phyloP scores from a whole-genome alignment of 2,797 vertebrate species.

The Yasuhikotakia modesta region DNA sequence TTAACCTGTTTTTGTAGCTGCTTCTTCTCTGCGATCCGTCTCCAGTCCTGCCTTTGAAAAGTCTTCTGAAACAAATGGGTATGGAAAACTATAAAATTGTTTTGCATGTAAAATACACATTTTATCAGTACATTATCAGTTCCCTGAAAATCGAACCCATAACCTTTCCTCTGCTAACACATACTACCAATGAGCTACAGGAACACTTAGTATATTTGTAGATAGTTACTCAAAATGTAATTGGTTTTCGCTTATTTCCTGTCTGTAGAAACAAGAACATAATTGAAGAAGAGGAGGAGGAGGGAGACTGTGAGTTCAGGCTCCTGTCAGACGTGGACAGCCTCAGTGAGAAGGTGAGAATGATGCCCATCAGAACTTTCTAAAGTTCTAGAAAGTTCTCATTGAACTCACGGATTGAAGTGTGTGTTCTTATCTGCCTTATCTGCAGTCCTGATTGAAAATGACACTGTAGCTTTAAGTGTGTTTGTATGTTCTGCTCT shows the following conservation, averaged over 20 bases:
- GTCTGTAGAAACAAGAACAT: constrained; percentile 19
- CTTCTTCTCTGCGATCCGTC: constrained; percentile 37
- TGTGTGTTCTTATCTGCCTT: neutral
- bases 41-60: constrained; percentile 56
- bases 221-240: neutral
- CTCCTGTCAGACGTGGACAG: constrained; percentile 85
- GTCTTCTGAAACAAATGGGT: constrained; percentile 63
- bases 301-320: constrained; percentile 86
- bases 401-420: neutral
- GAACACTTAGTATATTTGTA: neutral
- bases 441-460: neutral
- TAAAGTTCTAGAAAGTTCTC: neutral
- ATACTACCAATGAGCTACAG: too few relatives aligned
- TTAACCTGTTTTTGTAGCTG: constrained; percentile 25
- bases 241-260: neutral
- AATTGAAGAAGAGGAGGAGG: constrained; percentile 74
- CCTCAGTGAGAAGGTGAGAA: constrained; percentile 79
- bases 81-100: neutral
- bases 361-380: neutral
- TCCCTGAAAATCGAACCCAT: too few relatives aligned
- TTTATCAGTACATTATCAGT: too few relatives aligned
- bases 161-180: too few relatives aligned
- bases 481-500: neutral
- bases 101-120: neutral
- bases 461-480: neutral